Percentiles rank a stretch among this genome's conserved stretches.
These are phyloP conservation scores for Vanessa atalanta DNA, from an alignment of 1,140 invertebrate genomes.

Conservation along the genomic window DNA sequence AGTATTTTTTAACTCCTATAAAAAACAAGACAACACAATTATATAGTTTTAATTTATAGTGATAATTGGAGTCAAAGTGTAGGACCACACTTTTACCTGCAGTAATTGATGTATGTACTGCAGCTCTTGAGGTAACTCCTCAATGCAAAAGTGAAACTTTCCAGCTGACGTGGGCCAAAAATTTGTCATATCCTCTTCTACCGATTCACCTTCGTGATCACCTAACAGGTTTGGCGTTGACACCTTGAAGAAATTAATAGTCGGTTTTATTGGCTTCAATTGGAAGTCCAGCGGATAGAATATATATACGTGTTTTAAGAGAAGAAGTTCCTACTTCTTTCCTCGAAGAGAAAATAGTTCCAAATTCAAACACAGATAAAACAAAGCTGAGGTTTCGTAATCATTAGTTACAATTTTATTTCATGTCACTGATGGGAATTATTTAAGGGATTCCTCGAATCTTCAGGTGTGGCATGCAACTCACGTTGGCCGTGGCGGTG, in stretches of 20 bases:
- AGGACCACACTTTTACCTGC: slow-evolving; percentile 82
- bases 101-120: slow-evolving; percentile 95
- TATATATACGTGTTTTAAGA: too few species aligned
- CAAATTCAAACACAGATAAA: not conserved
- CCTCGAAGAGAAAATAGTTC: too few species aligned
- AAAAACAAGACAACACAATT: not conserved
- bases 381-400: not conserved
- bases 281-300: too few species aligned
- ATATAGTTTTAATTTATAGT: not conserved
- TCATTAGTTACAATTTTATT: too few species aligned
- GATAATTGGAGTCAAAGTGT: not conserved
- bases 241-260: slow-evolving; percentile 66
- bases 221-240: slow-evolving; percentile 85
- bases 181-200: slow-evolving; percentile 87
- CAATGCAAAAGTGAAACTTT: slow-evolving; percentile 94
- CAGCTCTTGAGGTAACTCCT: slow-evolving; percentile 94
- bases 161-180: slow-evolving; percentile 96
- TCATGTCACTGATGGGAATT: too few species aligned
- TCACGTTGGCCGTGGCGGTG: slow-evolving; percentile 78
- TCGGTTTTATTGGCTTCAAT: not conserved
- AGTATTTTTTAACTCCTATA: slow-evolving; percentile 89
- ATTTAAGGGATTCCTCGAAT: too few species aligned
- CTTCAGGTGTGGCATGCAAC: slow-evolving; percentile 7
- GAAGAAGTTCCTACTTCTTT: too few species aligned
- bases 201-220: slow-evolving; percentile 86